Conservation (phyloP, 2,797 vertebrate species). For the Neostethus bicornis region DNA sequence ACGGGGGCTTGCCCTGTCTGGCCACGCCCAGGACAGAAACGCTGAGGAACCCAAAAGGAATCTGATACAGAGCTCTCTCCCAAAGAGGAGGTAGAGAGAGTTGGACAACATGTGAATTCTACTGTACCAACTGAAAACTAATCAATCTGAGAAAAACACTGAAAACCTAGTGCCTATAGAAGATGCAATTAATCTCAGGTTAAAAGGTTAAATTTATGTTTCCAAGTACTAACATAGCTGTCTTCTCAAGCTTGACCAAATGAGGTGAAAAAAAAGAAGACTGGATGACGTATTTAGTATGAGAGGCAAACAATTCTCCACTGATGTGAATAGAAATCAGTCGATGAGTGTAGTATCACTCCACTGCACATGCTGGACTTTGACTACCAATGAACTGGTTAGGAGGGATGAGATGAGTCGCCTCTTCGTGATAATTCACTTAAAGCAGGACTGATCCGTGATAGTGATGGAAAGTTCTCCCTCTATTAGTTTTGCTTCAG, state of each 20-base stretch:
- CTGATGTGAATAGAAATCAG: constrained; percentile 44
- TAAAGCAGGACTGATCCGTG: constrained; percentile 12
- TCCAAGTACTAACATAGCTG: too few relatives aligned
- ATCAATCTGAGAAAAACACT: too few relatives aligned
- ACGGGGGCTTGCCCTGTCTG: too few relatives aligned
- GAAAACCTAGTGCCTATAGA: too few relatives aligned
- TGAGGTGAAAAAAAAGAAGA: constrained; percentile 10
- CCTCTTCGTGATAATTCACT: constrained; percentile 49
- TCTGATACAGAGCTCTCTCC: too few relatives aligned
- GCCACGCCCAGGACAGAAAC: too few relatives aligned
- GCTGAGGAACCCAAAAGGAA: too few relatives aligned
- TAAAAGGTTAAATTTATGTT: too few relatives aligned
- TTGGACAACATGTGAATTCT: too few relatives aligned
- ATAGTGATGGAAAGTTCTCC: not conserved
- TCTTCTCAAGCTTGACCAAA: not conserved
- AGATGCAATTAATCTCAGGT: too few relatives aligned
- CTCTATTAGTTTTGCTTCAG: not conserved
- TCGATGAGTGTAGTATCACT: constrained; percentile 24
- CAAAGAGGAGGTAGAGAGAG: too few relatives aligned
- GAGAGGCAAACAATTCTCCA: not conserved
- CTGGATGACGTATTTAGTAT: constrained; percentile 25
- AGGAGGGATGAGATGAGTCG: constrained; percentile 13
- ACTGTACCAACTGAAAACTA: too few relatives aligned
- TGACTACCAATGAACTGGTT: constrained; percentile 53
- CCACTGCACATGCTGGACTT: constrained; percentile 8